These are phyloP conservation scores for Drosophila longiperda DNA, from an alignment of 2,888 invertebrate genomes.

Conservation along the genomic window DNA sequence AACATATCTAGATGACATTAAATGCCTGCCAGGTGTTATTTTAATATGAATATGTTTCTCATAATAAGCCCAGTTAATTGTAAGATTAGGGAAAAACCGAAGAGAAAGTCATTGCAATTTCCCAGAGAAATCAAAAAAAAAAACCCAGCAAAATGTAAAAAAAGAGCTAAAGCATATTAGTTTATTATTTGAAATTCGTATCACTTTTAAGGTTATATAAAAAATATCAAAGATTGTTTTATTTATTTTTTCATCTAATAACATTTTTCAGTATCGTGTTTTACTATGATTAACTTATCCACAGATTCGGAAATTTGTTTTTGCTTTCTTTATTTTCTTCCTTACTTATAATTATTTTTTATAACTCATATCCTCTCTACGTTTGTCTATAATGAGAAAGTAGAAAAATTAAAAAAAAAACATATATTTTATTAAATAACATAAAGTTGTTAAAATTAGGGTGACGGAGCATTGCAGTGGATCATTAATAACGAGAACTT, in stretches of 20 bases:
- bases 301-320: not conserved
- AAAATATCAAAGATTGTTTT: not conserved
- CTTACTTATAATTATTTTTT: not conserved
- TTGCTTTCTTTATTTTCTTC: not conserved
- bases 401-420: no score
- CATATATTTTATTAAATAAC: no score
- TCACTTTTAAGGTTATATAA: not conserved
- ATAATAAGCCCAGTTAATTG: not conserved
- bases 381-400: no score
- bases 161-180: not conserved
- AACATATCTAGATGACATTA: not conserved
- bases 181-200: not conserved
- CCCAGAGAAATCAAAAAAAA: not conserved
- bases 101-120: no score
- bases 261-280: not conserved
- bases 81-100: not conserved
- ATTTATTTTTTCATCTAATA: not conserved
- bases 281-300: not conserved
- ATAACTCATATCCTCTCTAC: no score
- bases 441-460: not conserved
- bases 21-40: slow-evolving; percentile 3
- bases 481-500: not conserved
- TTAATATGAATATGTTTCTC: not conserved
- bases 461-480: not conserved
- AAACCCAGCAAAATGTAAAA: not conserved